Conservation (phyloP, 2,797 vertebrate genomes). For the Gadopsis marmoratus region DNA sequence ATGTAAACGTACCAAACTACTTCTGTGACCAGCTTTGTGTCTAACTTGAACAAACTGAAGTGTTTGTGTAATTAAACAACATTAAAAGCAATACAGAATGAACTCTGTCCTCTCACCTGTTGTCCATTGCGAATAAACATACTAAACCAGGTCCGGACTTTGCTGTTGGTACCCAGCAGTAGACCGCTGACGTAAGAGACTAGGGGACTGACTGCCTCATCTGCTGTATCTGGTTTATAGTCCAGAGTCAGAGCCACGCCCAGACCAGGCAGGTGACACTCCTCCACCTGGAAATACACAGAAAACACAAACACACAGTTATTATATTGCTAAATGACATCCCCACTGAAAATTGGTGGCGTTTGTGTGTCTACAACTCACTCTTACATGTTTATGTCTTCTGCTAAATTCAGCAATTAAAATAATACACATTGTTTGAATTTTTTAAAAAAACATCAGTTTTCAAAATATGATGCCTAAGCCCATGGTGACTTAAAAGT, state of each 20-base stretch:
- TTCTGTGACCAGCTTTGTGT: not conserved
- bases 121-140: constrained; percentile 98
- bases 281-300: constrained; percentile 89
- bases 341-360: not conserved
- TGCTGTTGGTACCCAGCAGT: constrained; percentile 95
- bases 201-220: constrained; percentile 95
- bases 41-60: not conserved
- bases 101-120: constrained; percentile 85
- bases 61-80: not conserved
- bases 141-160: constrained; percentile 99
- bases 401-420: not conserved
- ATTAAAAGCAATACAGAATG: not conserved
- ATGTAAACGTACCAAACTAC: not conserved
- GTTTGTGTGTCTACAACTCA: not conserved
- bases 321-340: not conserved
- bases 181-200: constrained; percentile 98
- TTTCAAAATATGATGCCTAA: not conserved
- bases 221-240: constrained; percentile 92
- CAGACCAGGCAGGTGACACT: constrained; percentile 96
- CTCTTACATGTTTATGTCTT: not conserved
- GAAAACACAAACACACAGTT: not conserved
- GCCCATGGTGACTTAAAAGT: not conserved
- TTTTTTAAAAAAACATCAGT: not conserved
- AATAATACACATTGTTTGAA: not conserved
- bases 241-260: constrained; percentile 98